These are phyloP conservation scores for Artibeus jamaicensis DNA, from an alignment of 2,797 vertebrate species.

Conservation along the genomic window DNA sequence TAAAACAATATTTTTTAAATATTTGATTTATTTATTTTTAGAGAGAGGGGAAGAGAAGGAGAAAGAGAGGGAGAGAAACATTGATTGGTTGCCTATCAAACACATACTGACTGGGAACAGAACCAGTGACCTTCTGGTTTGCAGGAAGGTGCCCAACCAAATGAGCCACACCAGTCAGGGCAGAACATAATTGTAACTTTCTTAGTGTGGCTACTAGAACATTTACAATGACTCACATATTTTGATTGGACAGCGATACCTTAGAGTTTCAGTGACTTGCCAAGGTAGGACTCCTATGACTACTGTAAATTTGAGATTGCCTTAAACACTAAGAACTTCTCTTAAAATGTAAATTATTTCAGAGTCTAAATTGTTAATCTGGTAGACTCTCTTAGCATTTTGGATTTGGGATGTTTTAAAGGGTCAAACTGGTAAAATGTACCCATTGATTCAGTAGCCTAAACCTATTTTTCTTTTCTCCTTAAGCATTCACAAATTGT, in stretches of 20 bases:
- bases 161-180: too few relatives aligned
- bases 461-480: background rate
- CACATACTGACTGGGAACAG: too few relatives aligned
- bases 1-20: background rate
- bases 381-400: background rate
- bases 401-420: slow-evolving; percentile 32
- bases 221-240: background rate
- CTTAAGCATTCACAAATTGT: background rate
- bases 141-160: too few relatives aligned
- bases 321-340: background rate
- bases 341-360: too few relatives aligned
- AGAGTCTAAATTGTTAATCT: background rate
- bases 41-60: too few relatives aligned
- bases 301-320: background rate
- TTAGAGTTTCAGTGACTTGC: background rate
- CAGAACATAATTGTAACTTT: background rate
- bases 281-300: background rate
- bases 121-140: too few relatives aligned
- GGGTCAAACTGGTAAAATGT: background rate
- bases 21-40: too few relatives aligned
- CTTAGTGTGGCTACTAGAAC: background rate
- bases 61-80: too few relatives aligned
- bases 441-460: background rate
- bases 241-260: background rate
- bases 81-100: too few relatives aligned